Evolutionary conservation across 1,140 invertebrate species (phyloP), one percentile per base, ranked within the genome.

Genomic region (Heliothis virescens): DNA sequence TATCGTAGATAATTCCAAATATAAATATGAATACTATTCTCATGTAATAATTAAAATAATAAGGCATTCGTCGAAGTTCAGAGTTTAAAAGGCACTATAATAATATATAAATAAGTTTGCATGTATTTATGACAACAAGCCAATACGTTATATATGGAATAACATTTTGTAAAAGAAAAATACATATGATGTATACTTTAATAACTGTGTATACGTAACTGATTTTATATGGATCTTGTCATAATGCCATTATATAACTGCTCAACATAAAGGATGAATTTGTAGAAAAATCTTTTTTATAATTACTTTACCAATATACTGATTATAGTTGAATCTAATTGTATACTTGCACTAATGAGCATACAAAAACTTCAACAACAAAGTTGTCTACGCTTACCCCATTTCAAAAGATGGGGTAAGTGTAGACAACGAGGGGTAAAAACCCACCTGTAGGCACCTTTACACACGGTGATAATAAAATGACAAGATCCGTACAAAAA

Each of bases 31-130:
- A 79, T 77, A 79, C 57, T 65, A 65, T 79, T 55, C 79, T 63
- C 47, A 55, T 76, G 63, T 78, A 65, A 67, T 63, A 69, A 79
- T 81, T 73, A 81, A 60, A 77, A 82, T 29, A 34, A 79, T 82
- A 85, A 85, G 83, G 81, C 83, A 85, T 83, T 63, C 18, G 21
- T 79, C 74, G 59, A 65, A 21, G 60, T 52, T 82, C 59, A 69
- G 72, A 65, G 41, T 62, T 63, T 79, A 59, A 82, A 81, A 82
- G 82, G 80, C 80, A 80, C 76, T 59, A 72, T 62, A 60, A 48
- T 50, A 48, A 72, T 62, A 72, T 71, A 29, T 26, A 63, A 62
- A 76, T 34, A 65, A 75, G 34, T 34, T 60, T 65, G 60, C 50
- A 48, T 55, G 48, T 76, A 62, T 75, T 55, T 62, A 52, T 65